Percentiles rank a stretch among this genome's conserved stretches.
phyloP scores from a whole-genome alignment of 1,140 invertebrate species.

The Trichogramma pretiosum region DNA sequence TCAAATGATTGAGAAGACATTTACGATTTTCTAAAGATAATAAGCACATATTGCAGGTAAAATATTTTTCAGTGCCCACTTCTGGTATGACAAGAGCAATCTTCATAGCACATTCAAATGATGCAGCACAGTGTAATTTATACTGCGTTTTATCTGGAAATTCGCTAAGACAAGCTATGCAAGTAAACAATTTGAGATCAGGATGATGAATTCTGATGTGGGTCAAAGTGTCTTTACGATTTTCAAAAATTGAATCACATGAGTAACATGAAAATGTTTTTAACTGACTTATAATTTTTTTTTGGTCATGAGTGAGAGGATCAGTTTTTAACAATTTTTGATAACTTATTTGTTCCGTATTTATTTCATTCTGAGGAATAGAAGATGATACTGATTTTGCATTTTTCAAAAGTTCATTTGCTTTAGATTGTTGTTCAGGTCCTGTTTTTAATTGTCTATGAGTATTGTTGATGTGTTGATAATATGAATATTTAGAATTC shows the following conservation, averaged over 20 bases:
- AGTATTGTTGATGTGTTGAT: conserved; percentile 6
- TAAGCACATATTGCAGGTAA: conserved; percentile 44
- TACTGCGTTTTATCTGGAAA: conserved; percentile 38
- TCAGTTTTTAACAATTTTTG: conserved; percentile 20
- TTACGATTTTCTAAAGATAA: conserved; percentile 31
- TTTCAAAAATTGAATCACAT: conserved; percentile 32
- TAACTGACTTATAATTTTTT: conserved; percentile 40
- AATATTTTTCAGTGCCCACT: conserved; percentile 37
- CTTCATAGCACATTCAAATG: conserved; percentile 43
- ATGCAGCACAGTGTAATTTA: conserved; percentile 36
- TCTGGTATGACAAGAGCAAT: conserved; percentile 39
- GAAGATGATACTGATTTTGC: background rate
- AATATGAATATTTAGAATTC: conserved; percentile 35
- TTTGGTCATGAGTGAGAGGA: conserved; percentile 35
- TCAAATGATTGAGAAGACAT: conserved; percentile 34
- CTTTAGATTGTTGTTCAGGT: conserved; percentile 15
- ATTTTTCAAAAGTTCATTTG: background rate
- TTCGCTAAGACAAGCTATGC: conserved; percentile 40
- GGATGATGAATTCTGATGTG: conserved; percentile 42
- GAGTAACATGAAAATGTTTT: conserved; percentile 42
- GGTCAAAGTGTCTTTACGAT: conserved; percentile 35
- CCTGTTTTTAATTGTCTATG: background rate
- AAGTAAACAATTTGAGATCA: conserved; percentile 36
- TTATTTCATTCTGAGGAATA: conserved; percentile 1
- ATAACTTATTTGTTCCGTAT: conserved; percentile 8